A percentile compares a stretch with the other conserved stretches of the same genome.
Evolutionary conservation across 1,140 invertebrate species (phyloP).

Genomic region (Varroa destructor): DNA sequence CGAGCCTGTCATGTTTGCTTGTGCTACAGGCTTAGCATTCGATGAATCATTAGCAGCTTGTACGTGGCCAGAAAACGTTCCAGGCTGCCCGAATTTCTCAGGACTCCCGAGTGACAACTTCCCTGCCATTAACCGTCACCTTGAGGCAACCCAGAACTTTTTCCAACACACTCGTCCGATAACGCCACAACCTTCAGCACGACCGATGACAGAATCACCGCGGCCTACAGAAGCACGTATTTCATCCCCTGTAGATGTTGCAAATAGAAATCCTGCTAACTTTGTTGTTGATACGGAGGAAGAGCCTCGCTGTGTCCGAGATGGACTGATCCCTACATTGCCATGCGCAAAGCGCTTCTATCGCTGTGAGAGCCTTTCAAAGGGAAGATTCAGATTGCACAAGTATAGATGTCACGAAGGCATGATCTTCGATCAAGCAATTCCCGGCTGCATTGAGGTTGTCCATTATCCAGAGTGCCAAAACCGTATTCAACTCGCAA

Average conservation of each 20-base stretch:
- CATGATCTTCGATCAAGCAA: slow-evolving; percentile 16
- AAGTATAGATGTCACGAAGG: slow-evolving; percentile 11
- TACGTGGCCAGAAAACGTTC: slow-evolving; percentile 14
- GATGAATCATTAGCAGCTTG: slow-evolving; percentile 25
- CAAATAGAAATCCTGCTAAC: background rate
- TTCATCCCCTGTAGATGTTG: background rate
- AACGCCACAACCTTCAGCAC: background rate
- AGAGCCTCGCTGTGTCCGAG: slow-evolving; percentile 1
- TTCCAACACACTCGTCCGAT: background rate
- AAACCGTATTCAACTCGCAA: background rate
- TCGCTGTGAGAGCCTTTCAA: slow-evolving; percentile 14
- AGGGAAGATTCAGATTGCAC: slow-evolving; percentile 5
- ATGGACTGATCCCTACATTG: background rate
- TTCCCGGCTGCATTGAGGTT: slow-evolving; percentile 14
- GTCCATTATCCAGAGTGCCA: slow-evolving; percentile 1
- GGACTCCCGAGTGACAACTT: background rate
- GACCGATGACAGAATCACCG: background rate
- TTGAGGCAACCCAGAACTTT: background rate
- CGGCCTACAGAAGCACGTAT: background rate
- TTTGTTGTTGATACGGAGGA: background rate
- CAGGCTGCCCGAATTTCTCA: background rate
- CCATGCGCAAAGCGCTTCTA: slow-evolving; percentile 10
- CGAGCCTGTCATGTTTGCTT: background rate
- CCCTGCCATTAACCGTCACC: background rate
- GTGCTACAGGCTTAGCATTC: slow-evolving; percentile 27